These are phyloP conservation scores for Cistogaster globosa DNA, from an alignment of 2,888 invertebrate genomes.

Conservation along the genomic window DNA sequence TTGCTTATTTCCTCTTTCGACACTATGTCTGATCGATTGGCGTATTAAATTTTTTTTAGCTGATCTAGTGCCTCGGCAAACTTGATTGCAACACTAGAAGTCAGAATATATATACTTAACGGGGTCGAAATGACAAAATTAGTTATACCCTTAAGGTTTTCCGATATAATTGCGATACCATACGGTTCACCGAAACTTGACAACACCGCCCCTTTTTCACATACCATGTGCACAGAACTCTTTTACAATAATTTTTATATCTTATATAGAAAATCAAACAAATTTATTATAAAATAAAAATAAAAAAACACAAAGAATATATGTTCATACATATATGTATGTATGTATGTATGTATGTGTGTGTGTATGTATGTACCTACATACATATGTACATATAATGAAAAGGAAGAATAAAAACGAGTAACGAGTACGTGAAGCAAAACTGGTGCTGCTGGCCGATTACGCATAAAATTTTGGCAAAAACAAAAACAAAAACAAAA, in stretches of 20 bases:
- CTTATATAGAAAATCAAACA: constrained; percentile 26
- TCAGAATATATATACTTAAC: no score
- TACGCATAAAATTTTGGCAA: constrained; percentile 59
- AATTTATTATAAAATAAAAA: constrained; percentile 13
- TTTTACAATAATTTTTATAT: constrained; percentile 7
- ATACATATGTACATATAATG: background rate
- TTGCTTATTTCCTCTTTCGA: no score
- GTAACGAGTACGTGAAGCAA: constrained; percentile 64
- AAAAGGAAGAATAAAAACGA: constrained; percentile 43
- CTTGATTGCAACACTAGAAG: no score
- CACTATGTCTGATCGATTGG: no score
- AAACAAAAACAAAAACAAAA: constrained; percentile 35
- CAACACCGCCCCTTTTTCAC: constrained; percentile 41
- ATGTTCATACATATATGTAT: no score
- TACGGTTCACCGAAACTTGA: constrained; percentile 40
- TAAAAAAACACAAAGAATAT: constrained; percentile 25
- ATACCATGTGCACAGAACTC: background rate
- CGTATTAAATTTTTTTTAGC: no score
- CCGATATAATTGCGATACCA: background rate
- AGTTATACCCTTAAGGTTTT: no score
- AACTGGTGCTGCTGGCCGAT: constrained; percentile 61
- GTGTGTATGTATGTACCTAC: no score
- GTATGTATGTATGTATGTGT: no score
- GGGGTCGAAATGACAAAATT: no score
- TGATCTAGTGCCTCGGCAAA: no score